Base-by-base conservation (phyloP, 2,113 vertebrate genomes). In the Cynoglossus semilaevis region DNA sequence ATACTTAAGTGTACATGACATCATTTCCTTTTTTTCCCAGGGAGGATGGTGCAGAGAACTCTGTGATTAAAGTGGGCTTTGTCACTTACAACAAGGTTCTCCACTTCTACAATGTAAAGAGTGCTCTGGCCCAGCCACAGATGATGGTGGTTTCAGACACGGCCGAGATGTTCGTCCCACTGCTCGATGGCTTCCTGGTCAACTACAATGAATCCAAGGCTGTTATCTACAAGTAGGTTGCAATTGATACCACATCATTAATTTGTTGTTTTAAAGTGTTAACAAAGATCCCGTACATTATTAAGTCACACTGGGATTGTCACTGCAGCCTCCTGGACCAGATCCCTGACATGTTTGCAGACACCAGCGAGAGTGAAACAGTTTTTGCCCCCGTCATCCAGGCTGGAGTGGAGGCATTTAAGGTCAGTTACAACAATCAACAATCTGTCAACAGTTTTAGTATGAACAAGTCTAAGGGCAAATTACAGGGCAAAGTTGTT, bases 61-160 rank as follows among this genome's bases (percentile, higher is more conserved):
- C 95, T 0, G 79, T 85, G 1, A 81, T 97, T 36, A 92, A 86
- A 57, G 96, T 98, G 29, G 97, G 95, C 58, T 99, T 99, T 42
- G 92, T 97, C 77, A 95, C 96, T 38, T 99, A 97, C 3, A 93
- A 96, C 90, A 98, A 96, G 82, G 89, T 95, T 61, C 93, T 99
- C 4, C 96, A 97, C 69, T 99, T 98, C 90, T 99, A 97, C 76
- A 98, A 98, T 7, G 93, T 98, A 14, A 97, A 97, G 83, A 94
- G 94, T 61, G 91, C 91, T 17, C 74, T 99, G 87, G 95, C 95
- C 45, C 97, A 98, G 87, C 95, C 97, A 2, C 97, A 98, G 91
- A 99, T 98, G 97, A 94, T 98, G 95, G 94, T 99, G 78, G 95
- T 99, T 51, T 96, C 96, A 0, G 96, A 98, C 34, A 89, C 95